Evolutionary conservation across 2,888 invertebrate species (phyloP).

Genomic region (Ichneumon xanthorius): DNA sequence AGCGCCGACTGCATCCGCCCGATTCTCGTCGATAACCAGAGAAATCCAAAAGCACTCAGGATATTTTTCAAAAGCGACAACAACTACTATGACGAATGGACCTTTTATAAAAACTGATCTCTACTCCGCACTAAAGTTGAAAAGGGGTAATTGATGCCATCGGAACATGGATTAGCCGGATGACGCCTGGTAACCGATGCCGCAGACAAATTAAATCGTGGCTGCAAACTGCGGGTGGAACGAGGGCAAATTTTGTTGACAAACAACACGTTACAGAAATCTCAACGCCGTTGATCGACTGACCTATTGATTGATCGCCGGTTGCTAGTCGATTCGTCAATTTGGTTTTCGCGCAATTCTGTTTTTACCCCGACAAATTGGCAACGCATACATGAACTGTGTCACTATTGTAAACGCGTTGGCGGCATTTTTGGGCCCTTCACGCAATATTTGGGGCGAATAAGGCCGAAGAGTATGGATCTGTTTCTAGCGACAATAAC

Average conservation of each 20-base stretch:
- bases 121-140: slow-evolving; percentile 20
- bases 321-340: background rate
- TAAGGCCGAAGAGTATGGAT: background rate
- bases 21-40: slow-evolving; percentile 36
- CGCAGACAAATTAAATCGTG: background rate
- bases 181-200: background rate
- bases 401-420: background rate
- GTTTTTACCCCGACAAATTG: background rate
- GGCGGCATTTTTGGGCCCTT: background rate
- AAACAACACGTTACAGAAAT: background rate
- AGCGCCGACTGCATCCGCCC: slow-evolving; percentile 28
- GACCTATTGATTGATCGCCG: background rate
- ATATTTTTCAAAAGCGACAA: slow-evolving; percentile 37
- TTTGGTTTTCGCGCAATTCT: background rate
- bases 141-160: slow-evolving; percentile 20
- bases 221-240: background rate
- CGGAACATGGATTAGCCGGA: slow-evolving; percentile 17
- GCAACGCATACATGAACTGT: background rate
- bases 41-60: slow-evolving; percentile 42
- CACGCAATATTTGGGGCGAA: background rate
- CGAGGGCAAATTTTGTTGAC: background rate
- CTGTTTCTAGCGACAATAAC: background rate
- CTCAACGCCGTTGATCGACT: background rate
- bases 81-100: slow-evolving; percentile 46
- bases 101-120: slow-evolving; percentile 25